Base-by-base conservation (phyloP, 2,797 vertebrate species). In the Tauraco hartlaubi region DNA sequence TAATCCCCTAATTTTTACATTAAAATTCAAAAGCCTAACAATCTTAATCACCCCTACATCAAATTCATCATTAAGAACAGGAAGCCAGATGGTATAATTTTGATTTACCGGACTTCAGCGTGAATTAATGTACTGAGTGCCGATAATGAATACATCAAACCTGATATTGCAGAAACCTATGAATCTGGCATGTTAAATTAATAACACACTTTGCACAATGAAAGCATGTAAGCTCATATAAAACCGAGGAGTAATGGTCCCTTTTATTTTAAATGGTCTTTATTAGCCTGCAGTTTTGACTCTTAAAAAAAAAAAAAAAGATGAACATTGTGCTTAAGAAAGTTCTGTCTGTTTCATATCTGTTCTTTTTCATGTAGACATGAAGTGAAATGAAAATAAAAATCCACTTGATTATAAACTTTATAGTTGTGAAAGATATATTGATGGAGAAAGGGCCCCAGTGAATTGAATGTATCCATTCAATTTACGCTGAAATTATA, bases 141-240 rank as follows among this genome's bases (percentile, higher is more conserved):
- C 98, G 98, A 99, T 99, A 98, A 99, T 99, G 98, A 98, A 98
- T 98, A 99, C 99, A 99, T 99, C 98, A 98, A 99, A 99, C 99
- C 99, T 99, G 98, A 98, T 99, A 99, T 99, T 99, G 98, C 99
- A 99, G 99, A 99, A 99, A 99, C 99, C 99, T 99, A 99, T 99
- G 99, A 99, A 99, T 99, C 99, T 99, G 99, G 99, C 99, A 99
- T 99, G 98, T 99, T 99, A 99, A 99, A 99, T 99, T 99, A 99
- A 99, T 99, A 99, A 99, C 99, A 98, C 99, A 99, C 98, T 98
- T 98, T 98, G 98, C 97, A 98, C 98, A 98, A 97, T 98, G 98
- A 98, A 98, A 98, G 98, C 97, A 98, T 98, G 98, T 98, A 98
- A 98, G 97, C 98, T 98, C 97, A 97, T 98, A 98, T 98, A 98